phyloP scores from a whole-genome alignment of 2,888 invertebrate genomes.

The Camptogramma bilineatum region DNA sequence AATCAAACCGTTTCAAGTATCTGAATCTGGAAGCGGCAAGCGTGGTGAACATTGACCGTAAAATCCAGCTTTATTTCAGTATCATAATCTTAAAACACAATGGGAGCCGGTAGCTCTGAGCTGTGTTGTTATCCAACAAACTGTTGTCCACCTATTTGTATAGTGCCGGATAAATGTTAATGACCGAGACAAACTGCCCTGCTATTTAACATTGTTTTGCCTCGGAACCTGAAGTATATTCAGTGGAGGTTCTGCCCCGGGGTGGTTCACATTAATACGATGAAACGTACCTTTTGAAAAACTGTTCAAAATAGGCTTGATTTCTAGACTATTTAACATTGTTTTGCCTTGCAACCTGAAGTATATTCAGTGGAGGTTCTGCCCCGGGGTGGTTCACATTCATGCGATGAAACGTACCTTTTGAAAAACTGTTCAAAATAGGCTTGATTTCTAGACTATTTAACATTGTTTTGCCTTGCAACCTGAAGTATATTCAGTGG shows the following conservation, averaged over 20 bases:
- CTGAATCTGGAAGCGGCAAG: no score
- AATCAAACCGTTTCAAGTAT: no score
- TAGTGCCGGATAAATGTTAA: slow-evolving; percentile 69
- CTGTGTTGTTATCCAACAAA: slow-evolving; percentile 64
- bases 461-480: slow-evolving; percentile 55
- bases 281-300: no score
- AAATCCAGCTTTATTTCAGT: neutral
- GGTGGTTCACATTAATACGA: neutral
- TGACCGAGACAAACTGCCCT: slow-evolving; percentile 59
- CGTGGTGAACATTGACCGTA: neutral
- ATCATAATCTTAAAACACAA: slow-evolving; percentile 7
- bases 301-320: no score
- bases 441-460: slow-evolving; percentile 44
- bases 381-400: neutral
- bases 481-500: neutral
- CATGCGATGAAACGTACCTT: no score
- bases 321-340: slow-evolving; percentile 68
- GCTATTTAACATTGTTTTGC: slow-evolving; percentile 63
- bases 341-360: slow-evolving; percentile 37
- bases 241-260: neutral
- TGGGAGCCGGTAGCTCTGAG: slow-evolving; percentile 6
- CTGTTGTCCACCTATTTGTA: slow-evolving; percentile 67
- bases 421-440: no score
- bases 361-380: neutral
- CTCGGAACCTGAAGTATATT: neutral